Evolutionary conservation across 2,888 invertebrate genomes (phyloP).

Genomic region (Oithona nana): DNA sequence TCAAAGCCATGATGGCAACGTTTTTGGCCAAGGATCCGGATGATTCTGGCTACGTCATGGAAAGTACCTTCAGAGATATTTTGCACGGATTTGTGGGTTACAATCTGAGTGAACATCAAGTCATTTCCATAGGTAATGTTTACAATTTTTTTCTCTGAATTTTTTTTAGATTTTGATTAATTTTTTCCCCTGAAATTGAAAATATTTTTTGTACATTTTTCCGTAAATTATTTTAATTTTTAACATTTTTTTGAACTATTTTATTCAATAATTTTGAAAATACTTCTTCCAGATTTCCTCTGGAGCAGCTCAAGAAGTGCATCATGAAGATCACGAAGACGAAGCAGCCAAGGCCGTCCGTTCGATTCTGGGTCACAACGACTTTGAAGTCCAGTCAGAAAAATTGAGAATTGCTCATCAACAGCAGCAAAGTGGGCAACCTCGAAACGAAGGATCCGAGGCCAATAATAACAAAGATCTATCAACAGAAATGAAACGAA

Average conservation of each 20-base stretch:
- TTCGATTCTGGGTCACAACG: conserved; percentile 11
- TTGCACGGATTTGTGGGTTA: conserved; percentile 21
- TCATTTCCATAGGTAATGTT: conserved; percentile 56
- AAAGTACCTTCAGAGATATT: conserved; percentile 29
- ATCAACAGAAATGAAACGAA: too few species aligned
- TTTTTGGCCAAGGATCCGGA: conserved; percentile 32
- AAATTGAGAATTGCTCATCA: too few species aligned
- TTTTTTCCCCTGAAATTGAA: too few species aligned
- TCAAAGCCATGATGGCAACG: conserved; percentile 47
- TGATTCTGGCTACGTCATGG: conserved; percentile 26
- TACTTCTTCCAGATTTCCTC: too few species aligned
- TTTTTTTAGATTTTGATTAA: too few species aligned
- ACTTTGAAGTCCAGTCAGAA: too few species aligned
- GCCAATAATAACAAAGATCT: not conserved
- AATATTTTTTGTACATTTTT: too few species aligned
- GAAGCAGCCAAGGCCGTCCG: conserved; percentile 14
- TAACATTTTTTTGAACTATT: too few species aligned
- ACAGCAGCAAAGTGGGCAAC: not conserved
- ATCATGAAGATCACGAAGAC: conserved; percentile 2
- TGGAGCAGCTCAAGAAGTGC: not conserved
- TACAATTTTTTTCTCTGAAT: too few species aligned
- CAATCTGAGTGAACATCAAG: conserved; percentile 52
- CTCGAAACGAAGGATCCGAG: not conserved
- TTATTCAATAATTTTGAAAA: too few species aligned
- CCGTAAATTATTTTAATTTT: too few species aligned